These are phyloP conservation scores for Platycnemis pennipes DNA, from an alignment of 2,888 invertebrate genomes.

Conservation along the genomic window DNA sequence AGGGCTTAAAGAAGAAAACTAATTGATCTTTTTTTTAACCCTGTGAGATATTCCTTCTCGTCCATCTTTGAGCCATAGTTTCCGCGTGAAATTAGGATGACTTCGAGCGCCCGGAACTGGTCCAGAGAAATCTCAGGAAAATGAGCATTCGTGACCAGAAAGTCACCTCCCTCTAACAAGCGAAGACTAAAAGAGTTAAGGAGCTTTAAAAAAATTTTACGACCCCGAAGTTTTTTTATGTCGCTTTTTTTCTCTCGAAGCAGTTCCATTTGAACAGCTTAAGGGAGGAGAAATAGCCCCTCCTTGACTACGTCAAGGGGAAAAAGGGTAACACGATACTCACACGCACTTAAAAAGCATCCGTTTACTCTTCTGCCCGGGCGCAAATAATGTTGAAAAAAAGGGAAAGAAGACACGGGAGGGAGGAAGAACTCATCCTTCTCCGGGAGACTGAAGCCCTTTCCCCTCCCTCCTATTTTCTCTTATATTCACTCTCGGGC, in stretches of 20 bases:
- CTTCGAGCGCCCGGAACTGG: neutral
- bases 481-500: slow-evolving; percentile 29
- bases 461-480: neutral
- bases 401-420: neutral
- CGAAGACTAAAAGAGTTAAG: slow-evolving; percentile 17
- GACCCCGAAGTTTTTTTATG: slow-evolving; percentile 22
- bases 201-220: slow-evolving; percentile 50
- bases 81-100: neutral
- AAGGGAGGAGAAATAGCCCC: neutral
- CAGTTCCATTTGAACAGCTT: slow-evolving; percentile 56
- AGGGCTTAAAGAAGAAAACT: neutral
- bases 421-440: slow-evolving; percentile 16
- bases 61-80: neutral
- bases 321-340: slow-evolving; percentile 61
- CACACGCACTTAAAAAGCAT: slow-evolving; percentile 11
- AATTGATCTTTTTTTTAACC: neutral
- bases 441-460: neutral
- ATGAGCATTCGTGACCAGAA: slow-evolving; percentile 49
- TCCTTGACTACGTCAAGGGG: neutral
- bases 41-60: neutral
- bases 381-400: slow-evolving; percentile 26
- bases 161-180: slow-evolving; percentile 23
- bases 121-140: neutral
- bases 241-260: slow-evolving; percentile 22
- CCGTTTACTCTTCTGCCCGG: slow-evolving; percentile 20